Percentiles rank a stretch among this genome's conserved stretches.
These are phyloP conservation scores for Xenus cinereus DNA, from an alignment of 2,113 vertebrate species.

Conservation along the genomic window DNA sequence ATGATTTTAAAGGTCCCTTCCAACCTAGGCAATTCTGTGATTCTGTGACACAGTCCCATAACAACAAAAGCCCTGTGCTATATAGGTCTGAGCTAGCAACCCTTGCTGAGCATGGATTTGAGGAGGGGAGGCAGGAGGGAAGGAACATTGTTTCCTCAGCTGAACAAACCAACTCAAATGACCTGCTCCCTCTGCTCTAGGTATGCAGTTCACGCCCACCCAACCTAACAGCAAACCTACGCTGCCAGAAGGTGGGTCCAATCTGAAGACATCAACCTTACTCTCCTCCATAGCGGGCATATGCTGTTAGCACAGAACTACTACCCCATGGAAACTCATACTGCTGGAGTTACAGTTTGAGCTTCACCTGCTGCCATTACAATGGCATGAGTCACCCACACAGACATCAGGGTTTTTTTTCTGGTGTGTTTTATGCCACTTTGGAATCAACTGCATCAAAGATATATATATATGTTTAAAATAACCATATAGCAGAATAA, in stretches of 20 bases:
- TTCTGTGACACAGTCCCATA: not conserved
- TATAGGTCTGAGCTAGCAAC: not conserved
- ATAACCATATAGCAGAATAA: not conserved
- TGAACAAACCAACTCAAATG: not conserved
- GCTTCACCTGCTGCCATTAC: not conserved
- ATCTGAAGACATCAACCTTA: not conserved
- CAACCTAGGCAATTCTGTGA: too few relatives aligned
- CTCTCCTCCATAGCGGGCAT: accelerated
- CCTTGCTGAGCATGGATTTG: not conserved
- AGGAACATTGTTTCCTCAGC: not conserved
- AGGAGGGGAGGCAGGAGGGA: not conserved
- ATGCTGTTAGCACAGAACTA: not conserved
- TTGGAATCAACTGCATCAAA: not conserved
- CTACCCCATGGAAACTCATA: not conserved
- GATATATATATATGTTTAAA: not conserved
- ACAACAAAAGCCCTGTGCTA: not conserved
- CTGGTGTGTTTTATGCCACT: not conserved
- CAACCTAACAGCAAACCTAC: not conserved
- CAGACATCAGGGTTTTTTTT: not conserved
- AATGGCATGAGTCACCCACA: not conserved
- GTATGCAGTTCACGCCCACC: not conserved
- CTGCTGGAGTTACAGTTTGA: not conserved
- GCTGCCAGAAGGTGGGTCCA: not conserved
- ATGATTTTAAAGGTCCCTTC: too few relatives aligned
- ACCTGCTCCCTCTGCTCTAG: not conserved